Evolutionary conservation across 2,797 vertebrate species (phyloP).

Genomic region (Oophaga sylvatica): DNA sequence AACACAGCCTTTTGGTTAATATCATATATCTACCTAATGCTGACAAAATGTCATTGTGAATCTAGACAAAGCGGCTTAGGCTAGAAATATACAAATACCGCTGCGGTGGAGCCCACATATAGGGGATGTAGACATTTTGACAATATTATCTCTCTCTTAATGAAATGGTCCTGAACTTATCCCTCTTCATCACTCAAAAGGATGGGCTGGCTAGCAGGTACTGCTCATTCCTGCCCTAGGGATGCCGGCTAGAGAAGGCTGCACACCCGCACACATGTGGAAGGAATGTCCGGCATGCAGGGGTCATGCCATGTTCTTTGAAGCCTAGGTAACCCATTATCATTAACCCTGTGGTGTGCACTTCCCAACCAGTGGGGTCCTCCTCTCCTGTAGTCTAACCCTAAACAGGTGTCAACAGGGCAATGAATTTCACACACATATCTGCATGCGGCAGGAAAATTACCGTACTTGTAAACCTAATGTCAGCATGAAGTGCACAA

Average conservation of each 20-base stretch:
- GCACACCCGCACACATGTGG: slow-evolving; percentile 83
- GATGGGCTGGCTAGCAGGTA: slow-evolving; percentile 61
- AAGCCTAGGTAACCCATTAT: slow-evolving; percentile 77
- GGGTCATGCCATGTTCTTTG: slow-evolving; percentile 75
- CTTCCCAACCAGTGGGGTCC: slow-evolving; percentile 73
- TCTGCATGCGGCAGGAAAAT: background rate
- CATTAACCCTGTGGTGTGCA: slow-evolving; percentile 75
- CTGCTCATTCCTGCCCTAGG: slow-evolving; percentile 64
- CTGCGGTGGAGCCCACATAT: background rate
- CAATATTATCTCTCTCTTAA: slow-evolving; percentile 52
- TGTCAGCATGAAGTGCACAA: background rate
- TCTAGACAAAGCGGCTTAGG: slow-evolving; percentile 23
- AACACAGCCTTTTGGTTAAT: slow-evolving; percentile 36
- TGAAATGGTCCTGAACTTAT: slow-evolving; percentile 67
- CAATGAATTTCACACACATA: slow-evolving; percentile 52
- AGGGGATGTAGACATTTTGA: background rate
- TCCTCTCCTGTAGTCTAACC: slow-evolving; percentile 36
- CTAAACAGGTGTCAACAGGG: slow-evolving; percentile 65
- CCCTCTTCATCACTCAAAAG: slow-evolving; percentile 50
- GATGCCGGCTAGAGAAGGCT: slow-evolving; percentile 68
- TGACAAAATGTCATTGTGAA: slow-evolving; percentile 23
- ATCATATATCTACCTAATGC: slow-evolving; percentile 14
- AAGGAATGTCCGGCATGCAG: slow-evolving; percentile 85
- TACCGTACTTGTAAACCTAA: background rate
- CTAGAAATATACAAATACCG: background rate